Base-by-base conservation (phyloP, 2,888 invertebrate species). In the Globia sparganii region DNA sequence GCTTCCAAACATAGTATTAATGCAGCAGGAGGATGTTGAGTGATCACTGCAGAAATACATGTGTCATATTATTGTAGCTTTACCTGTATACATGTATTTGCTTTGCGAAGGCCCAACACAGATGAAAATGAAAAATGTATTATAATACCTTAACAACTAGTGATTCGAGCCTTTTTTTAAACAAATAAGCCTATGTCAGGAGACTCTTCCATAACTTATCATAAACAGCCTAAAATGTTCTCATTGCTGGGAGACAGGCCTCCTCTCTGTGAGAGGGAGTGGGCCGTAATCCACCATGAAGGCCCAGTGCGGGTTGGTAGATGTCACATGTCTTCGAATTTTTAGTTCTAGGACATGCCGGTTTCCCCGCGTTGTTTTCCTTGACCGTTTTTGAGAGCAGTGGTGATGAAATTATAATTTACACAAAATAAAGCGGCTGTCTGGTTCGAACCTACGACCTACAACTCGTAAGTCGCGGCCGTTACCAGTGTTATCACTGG, bases 1-100 rank as follows among this genome's bases (percentile, higher is more conserved):
- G 43, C 25, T 40, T 46, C 15, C 62, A 76, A 83, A 73, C 61
- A 75, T 15, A 34, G 43, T 21, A 4, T 40, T 49, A 11, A 72
- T 34, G 9, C 18, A 53, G 11, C 49, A 31, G 6, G 28, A 18
- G 15, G 5, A 11, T 46, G 4, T 21, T 4, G 71, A 9, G 21
- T 46, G 43, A 46, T 28, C 15, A 28, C 31, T 46, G 21, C 18
- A 13, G 43, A 71, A n/a, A 70, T 46, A 34, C 46, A n/a, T 70
- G 34, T 71, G n/a, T 46, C 21, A 46, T n/a, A 46, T 72, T n/a
- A 46, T 37, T 28, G 21, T 37, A 70, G n/a, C 4, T 18, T 18
- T 34, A 43, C 13, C 4, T 43, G n/a, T n/a, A n/a, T n/a, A n/a
- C n/a, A 40, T 40, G 40, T 40, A 40, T 43, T 43, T 43, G 6